Percentiles rank a stretch among this genome's conserved stretches.
phyloP scores from a whole-genome alignment of 2,113 vertebrate genomes.

The Tringa solitaria region DNA sequence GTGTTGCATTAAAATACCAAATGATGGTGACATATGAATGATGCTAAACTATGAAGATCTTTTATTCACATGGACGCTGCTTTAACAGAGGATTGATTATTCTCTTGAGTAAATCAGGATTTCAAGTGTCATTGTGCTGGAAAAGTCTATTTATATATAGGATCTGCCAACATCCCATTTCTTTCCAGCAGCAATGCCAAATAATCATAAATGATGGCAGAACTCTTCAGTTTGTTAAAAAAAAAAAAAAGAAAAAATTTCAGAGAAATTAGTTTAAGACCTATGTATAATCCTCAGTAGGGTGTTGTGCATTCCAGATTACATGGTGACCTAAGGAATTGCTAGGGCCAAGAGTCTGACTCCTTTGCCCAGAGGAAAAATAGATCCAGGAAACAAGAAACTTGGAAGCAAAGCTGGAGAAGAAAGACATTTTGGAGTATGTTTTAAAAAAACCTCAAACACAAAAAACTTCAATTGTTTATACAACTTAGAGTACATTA shows the following conservation, averaged over 20 bases:
- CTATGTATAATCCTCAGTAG: not conserved
- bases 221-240: not conserved
- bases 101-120: not conserved
- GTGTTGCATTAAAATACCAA: not conserved
- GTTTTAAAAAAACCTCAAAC: not conserved
- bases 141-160: not conserved
- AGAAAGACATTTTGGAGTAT: not conserved
- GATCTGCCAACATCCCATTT: conserved; percentile 1
- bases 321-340: not conserved
- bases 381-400: conserved; percentile 18
- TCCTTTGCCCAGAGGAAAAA: conserved; percentile 22
- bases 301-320: not conserved
- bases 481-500: not conserved
- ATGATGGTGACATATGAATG: not conserved
- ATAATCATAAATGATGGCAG: not conserved
- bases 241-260: not conserved
- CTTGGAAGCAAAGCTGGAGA: not conserved
- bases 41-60: not conserved
- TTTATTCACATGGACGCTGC: not conserved
- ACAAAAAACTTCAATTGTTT: not conserved
- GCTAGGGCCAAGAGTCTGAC: not conserved
- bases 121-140: not conserved
- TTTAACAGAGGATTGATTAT: conserved; percentile 8
- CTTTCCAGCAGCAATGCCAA: conserved; percentile 25
- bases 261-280: not conserved